Percentiles rank a stretch among this genome's conserved stretches.
These are phyloP conservation scores for Trissolcus basalis DNA, from an alignment of 1,140 invertebrate genomes.

Conservation along the genomic window DNA sequence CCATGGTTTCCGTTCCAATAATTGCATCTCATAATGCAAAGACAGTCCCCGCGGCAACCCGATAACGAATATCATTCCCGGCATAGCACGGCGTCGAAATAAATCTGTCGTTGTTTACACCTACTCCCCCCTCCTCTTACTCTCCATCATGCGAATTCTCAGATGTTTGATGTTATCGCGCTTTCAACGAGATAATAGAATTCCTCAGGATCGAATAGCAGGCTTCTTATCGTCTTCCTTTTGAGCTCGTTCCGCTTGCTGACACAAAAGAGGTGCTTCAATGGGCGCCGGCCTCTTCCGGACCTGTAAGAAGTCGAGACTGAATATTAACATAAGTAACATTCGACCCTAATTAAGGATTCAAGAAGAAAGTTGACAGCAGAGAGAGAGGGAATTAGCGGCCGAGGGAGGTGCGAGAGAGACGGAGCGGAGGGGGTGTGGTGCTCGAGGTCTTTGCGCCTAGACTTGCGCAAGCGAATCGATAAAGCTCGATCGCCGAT, in stretches of 20 bases:
- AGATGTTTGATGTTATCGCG: constrained; percentile 21
- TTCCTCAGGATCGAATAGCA: constrained; percentile 28
- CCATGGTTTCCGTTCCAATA: constrained; percentile 21
- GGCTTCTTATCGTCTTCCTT: constrained; percentile 1
- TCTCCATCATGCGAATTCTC: neutral
- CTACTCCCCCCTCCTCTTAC: too few species aligned
- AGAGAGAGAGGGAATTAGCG: too few species aligned
- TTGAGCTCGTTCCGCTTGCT: neutral
- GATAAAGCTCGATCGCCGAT: constrained; percentile 64
- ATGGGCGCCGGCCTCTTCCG: too few species aligned
- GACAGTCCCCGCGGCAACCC: neutral
- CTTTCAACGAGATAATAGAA: constrained; percentile 52
- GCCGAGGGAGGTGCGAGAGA: constrained; percentile 6
- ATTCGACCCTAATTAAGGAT: too few species aligned
- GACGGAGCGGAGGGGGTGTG: constrained; percentile 24
- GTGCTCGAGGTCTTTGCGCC: constrained; percentile 56
- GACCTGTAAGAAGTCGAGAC: too few species aligned
- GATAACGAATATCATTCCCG: constrained; percentile 23
- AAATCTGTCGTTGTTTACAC: constrained; percentile 45
- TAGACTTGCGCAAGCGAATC: constrained; percentile 64
- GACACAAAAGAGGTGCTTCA: too few species aligned
- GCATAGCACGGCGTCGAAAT: constrained; percentile 23
- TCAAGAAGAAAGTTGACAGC: too few species aligned
- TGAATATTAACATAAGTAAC: too few species aligned
- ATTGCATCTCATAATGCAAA: constrained; percentile 33